Evolutionary conservation across 2,797 vertebrate species (phyloP).

Genomic region (Pangasius larnaudii): DNA sequence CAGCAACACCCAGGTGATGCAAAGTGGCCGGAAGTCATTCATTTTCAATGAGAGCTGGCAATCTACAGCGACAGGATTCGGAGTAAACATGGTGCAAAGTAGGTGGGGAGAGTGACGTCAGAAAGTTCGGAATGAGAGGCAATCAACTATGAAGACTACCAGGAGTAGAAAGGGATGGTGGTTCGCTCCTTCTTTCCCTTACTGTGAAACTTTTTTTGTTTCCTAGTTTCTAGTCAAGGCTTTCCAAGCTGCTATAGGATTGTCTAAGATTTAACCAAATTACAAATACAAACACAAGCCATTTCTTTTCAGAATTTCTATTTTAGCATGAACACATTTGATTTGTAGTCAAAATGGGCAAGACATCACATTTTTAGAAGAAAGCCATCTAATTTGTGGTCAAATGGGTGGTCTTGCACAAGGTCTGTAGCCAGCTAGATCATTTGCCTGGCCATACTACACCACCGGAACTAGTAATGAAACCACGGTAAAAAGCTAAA

Average conservation of each 20-base stretch:
- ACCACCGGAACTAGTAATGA: background rate
- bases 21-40: background rate
- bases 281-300: background rate
- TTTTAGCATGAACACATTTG: background rate
- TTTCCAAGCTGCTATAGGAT: background rate
- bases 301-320: background rate
- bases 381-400: constrained; percentile 12
- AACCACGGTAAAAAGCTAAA: background rate
- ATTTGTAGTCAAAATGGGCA: background rate
- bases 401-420: constrained; percentile 2
- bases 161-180: background rate
- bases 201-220: background rate
- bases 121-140: background rate
- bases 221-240: background rate
- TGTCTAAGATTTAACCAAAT: background rate
- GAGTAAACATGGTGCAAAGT: background rate
- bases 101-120: background rate
- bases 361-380: background rate
- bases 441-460: background rate
- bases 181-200: background rate
- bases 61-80: background rate
- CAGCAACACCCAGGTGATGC: background rate
- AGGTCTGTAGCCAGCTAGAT: background rate
- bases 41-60: background rate
- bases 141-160: background rate